Evolutionary conservation across 2,888 invertebrate species (phyloP).

Genomic region (Argynnis bischoffii): DNA sequence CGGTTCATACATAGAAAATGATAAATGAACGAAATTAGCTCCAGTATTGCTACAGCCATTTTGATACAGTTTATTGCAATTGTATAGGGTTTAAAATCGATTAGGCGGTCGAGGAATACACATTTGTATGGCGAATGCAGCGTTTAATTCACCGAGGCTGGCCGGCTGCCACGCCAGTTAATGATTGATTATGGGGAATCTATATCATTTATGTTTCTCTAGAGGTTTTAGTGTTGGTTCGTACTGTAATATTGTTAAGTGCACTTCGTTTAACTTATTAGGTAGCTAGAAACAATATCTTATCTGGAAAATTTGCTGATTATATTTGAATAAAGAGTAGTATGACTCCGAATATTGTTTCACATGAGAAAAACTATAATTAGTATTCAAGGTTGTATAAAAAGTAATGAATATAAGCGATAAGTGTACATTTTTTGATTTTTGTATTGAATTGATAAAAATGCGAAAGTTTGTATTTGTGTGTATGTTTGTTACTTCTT

Average conservation of each 20-base stretch:
- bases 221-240: constrained; percentile 7
- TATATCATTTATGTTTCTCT: constrained; percentile 33
- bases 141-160: constrained; percentile 53
- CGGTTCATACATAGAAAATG: constrained; percentile 43
- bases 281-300: too few species aligned
- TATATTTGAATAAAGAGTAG: too few species aligned
- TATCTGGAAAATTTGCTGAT: too few species aligned
- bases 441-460: too few species aligned
- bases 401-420: too few species aligned
- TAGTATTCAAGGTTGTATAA: too few species aligned
- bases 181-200: constrained; percentile 37
- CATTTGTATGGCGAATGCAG: constrained; percentile 60
- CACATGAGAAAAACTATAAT: too few species aligned
- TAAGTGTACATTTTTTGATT: too few species aligned
- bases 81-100: constrained; percentile 19
- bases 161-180: constrained; percentile 33
- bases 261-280: too few species aligned
- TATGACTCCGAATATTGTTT: too few species aligned
- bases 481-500: too few species aligned
- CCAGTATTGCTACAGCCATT: constrained; percentile 31
- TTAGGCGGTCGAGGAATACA: constrained; percentile 27
- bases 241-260: not conserved
- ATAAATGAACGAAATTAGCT: constrained; percentile 61
- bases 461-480: too few species aligned
- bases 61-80: constrained; percentile 9